A percentile compares a stretch with the other conserved stretches of the same genome.
Evolutionary conservation across 2,113 vertebrate species (phyloP).

Genomic region (Chunga burmeisteri): DNA sequence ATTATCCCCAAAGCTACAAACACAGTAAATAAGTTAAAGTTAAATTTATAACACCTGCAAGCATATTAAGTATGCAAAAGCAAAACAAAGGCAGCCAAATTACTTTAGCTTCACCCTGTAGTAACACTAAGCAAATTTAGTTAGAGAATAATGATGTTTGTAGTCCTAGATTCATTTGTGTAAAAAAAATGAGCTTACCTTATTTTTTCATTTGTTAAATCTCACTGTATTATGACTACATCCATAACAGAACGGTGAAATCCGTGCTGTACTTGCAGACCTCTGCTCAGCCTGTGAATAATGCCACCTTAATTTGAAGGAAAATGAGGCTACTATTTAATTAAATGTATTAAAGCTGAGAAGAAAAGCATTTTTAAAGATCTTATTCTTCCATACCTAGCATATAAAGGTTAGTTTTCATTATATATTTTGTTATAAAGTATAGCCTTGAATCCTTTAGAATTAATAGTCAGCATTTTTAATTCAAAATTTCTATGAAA

Average conservation of each 20-base stretch:
- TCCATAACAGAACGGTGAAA: background rate
- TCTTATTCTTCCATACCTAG: background rate
- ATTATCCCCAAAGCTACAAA: constrained; percentile 42
- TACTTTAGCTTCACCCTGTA: constrained; percentile 48
- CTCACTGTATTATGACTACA: background rate
- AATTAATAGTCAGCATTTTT: background rate
- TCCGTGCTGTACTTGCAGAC: background rate
- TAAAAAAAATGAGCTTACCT: background rate
- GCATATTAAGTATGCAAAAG: background rate
- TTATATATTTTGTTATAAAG: background rate
- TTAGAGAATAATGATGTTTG: constrained; percentile 39
- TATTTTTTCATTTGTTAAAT: background rate
- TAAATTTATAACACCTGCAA: constrained; percentile 47
- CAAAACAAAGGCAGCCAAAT: constrained; percentile 51
- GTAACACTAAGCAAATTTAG: constrained; percentile 51
- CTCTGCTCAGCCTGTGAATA: background rate
- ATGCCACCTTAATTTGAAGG: background rate
- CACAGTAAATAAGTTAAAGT: constrained; percentile 50
- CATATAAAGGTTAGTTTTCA: background rate
- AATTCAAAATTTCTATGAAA: background rate
- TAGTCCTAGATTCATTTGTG: constrained; percentile 33
- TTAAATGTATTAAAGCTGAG: background rate
- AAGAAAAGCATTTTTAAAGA: background rate
- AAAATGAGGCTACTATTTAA: background rate
- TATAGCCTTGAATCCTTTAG: background rate